Base-by-base conservation (phyloP, 1,140 invertebrate genomes). In the Pemphigus obesinymphae region DNA sequence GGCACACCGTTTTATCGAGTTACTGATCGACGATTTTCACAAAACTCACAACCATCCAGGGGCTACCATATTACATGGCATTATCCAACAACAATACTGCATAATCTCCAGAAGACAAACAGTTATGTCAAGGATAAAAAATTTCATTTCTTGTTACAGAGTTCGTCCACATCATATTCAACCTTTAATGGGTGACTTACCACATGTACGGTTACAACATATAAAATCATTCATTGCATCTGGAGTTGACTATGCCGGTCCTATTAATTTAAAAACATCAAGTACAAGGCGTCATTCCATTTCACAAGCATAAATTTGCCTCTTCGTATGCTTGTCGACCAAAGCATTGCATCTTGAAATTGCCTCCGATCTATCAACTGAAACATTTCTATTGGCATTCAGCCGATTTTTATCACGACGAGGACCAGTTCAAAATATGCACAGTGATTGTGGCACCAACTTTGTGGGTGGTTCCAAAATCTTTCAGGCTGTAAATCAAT, bases 321-420 rank as follows among this genome's bases (percentile, higher is more conserved):
- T n/a, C n/a, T n/a, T n/a, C n/a, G n/a, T n/a, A n/a, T n/a, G n/a
- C n/a, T n/a, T n/a, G n/a, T n/a, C n/a, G n/a, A 86, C 85, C 17
- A 83, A 83, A 63, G 85, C 85, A 15, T 75, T 86, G 13, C 86
- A 87, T 48, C 26, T 87, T 15, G 85, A 87, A 82, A 3, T 85
- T 0, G 85, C 84, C 0, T 76, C 61, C 3, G 83, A 84, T 68
- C n/a, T 86, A 11, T 63, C 84, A 6, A 84, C 85, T 0, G 84
- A 84, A 43, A 70, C 75, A 5, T 86, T 87, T 50, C 20, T 86
- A 0, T 61, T 83, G 34, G 83, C 84, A 7, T 78, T 89, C 1
- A 82, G 84, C 17, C 82, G 88, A 34, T 89, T 89, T 82, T 83
- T 86, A 7, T 26, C 82, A 17, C 40, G 84, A 23, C 78, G 86